Conservation (phyloP, 2,113 vertebrate genomes). For the Apodemus speciosus region DNA sequence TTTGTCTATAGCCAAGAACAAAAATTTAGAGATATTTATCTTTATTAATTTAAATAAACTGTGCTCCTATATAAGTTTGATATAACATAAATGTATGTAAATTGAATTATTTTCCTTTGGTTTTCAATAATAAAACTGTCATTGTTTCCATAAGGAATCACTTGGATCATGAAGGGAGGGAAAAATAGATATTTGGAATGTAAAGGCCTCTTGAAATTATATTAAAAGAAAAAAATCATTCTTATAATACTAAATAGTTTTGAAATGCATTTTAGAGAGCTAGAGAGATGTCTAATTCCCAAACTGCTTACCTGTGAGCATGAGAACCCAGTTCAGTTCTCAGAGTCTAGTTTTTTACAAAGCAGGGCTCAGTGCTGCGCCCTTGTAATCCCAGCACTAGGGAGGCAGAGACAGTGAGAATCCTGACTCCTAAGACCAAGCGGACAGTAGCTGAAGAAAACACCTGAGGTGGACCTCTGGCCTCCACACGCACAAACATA, state of each 20-base stretch:
- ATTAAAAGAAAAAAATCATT: slow-evolving; percentile 26
- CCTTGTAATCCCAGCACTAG: neutral
- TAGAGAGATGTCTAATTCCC: neutral
- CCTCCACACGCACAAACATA: neutral
- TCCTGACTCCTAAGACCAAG: neutral
- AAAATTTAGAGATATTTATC: slow-evolving; percentile 48
- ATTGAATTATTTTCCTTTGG: slow-evolving; percentile 33
- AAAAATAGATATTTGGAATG: slow-evolving; percentile 3
- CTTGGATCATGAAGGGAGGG: slow-evolving; percentile 16
- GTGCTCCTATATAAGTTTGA: neutral
- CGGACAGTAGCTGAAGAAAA: neutral
- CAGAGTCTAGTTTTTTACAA: neutral
- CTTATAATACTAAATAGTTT: slow-evolving; percentile 22
- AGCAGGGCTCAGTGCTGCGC: neutral
- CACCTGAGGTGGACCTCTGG: neutral
- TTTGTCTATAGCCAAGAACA: slow-evolving; percentile 39
- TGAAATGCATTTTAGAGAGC: neutral
- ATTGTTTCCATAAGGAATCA: slow-evolving; percentile 49
- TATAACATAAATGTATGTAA: slow-evolving; percentile 23
- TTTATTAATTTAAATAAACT: slow-evolving; percentile 47
- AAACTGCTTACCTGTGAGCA: neutral
- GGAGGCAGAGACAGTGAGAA: neutral
- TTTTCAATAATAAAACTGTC: slow-evolving; percentile 45
- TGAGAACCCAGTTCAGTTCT: neutral
- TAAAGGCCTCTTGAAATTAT: slow-evolving; percentile 41